Evolutionary conservation across 1,140 invertebrate genomes (phyloP).

Genomic region (Heliconius eleuchia): DNA sequence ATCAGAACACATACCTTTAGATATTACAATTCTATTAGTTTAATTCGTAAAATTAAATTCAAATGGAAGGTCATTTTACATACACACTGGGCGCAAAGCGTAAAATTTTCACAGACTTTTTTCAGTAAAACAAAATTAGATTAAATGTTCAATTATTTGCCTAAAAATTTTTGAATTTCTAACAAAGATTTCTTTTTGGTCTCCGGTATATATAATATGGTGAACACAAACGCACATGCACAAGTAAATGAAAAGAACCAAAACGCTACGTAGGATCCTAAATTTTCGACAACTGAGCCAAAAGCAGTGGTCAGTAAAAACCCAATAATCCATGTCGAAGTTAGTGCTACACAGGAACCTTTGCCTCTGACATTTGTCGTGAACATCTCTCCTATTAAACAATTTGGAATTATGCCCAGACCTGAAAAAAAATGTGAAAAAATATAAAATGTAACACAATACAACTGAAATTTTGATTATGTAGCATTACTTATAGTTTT

Average conservation of each 20-base stretch:
- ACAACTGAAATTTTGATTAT: too few species aligned
- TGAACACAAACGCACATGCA: constrained; percentile 29
- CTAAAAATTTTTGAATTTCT: constrained; percentile 40
- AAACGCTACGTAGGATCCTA: constrained; percentile 41
- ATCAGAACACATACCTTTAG: too few species aligned
- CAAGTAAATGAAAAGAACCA: constrained; percentile 42
- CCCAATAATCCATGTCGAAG: constrained; percentile 27
- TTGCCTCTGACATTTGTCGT: constrained; percentile 32
- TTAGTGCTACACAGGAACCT: constrained; percentile 30
- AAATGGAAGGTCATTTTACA: too few species aligned
- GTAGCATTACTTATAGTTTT: too few species aligned
- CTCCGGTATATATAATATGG: constrained; percentile 39
- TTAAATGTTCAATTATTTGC: neutral
- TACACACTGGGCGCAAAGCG: too few species aligned
- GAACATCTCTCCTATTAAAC: constrained; percentile 37
- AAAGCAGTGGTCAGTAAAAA: constrained; percentile 38
- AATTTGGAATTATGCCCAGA: constrained; percentile 32
- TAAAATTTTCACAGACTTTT: too few species aligned
- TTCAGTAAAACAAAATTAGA: neutral
- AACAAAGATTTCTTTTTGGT: constrained; percentile 42
- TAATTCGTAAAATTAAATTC: too few species aligned
- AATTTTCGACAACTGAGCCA: constrained; percentile 27
- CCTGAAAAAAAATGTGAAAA: constrained; percentile 31
- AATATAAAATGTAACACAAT: too few species aligned
- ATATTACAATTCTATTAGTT: too few species aligned